These are phyloP conservation scores for Cirrhinus molitorella DNA, from an alignment of 2,797 vertebrate genomes.

Conservation along the genomic window DNA sequence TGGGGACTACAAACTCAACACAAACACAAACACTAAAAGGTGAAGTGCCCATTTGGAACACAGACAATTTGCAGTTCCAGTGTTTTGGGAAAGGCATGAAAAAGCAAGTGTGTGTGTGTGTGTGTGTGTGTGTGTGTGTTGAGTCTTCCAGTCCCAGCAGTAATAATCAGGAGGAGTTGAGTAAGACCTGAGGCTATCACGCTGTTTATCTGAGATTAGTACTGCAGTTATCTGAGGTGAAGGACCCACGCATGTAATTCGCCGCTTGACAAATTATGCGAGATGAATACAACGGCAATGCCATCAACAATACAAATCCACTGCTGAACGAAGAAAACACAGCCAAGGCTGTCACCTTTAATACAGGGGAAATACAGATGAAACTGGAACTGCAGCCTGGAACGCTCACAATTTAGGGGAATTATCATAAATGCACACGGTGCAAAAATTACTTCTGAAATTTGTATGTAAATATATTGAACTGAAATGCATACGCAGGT, in stretches of 20 bases:
- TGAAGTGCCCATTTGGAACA: slow-evolving; percentile 7
- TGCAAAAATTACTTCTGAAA: slow-evolving; percentile 44
- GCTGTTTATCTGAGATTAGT: slow-evolving; percentile 47
- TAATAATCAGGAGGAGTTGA: slow-evolving; percentile 41
- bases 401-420: slow-evolving; percentile 47
- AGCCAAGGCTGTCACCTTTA: slow-evolving; percentile 35
- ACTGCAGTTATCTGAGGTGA: slow-evolving; percentile 35
- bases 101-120: not conserved
- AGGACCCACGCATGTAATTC: slow-evolving; percentile 34
- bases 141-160: slow-evolving; percentile 26
- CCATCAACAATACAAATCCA: slow-evolving; percentile 38
- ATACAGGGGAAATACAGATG: slow-evolving; percentile 23
- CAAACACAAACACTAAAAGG: slow-evolving; percentile 1
- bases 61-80: slow-evolving; percentile 8
- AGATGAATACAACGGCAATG: slow-evolving; percentile 37
- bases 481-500: slow-evolving; percentile 28
- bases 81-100: not conserved
- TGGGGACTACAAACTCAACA: slow-evolving; percentile 18
- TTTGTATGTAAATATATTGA: slow-evolving; percentile 53
- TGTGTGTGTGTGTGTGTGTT: not conserved
- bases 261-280: slow-evolving; percentile 38
- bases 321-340: slow-evolving; percentile 7
- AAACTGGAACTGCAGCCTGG: slow-evolving; percentile 43
- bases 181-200: slow-evolving; percentile 43
- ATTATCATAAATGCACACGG: slow-evolving; percentile 42